Base-by-base conservation (phyloP, 2,888 invertebrate genomes). In the Neocrepidodera transversa region DNA sequence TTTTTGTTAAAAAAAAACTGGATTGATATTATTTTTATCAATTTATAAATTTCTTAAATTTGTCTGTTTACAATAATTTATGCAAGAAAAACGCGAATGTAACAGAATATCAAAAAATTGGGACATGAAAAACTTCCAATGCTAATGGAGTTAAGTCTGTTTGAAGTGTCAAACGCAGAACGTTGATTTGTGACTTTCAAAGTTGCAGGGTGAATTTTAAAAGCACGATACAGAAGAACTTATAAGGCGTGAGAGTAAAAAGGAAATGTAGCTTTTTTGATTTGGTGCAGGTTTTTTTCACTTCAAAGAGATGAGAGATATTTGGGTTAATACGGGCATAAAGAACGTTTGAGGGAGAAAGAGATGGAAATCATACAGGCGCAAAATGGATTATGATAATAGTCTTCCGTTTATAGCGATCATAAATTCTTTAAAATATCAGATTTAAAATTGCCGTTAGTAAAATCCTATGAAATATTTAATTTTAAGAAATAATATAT, bases 151-250 rank as follows among this genome's bases (percentile, higher is more conserved):
- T 60, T 48, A 56, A 56, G 55, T 60, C 50, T 38, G 58, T 58
- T 60, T 58, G 60, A 62, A 60, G 63, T 60, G 63, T 57, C 60
- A 58, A 53, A 58, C 60, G 50, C 63, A 51, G 55, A 42, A 45
- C 48, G 36, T 55, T 60, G 59, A 63, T 60, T 63, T 42, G 52
- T 58, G 45, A 52, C 42, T 52, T 18, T 28, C 38, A 32, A 58
- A 58, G 52, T 58, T 30, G 52, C 52, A 52, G 26, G 35, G 36
- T 32, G 45, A 45, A 52, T 47, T 47, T 52, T 58, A 30, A 58
- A 52, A 58, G 52, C 52, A 23, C 48, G 30, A 48, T 48, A 48
- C 48, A 28, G n/a, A 20, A 35, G 28, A 48, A 17, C 18, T 32
- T 20, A 17, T 32, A 16, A 48, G 32, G 32, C 11, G 35, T 16